phyloP scores from a whole-genome alignment of 2,113 vertebrate genomes.

The Atrichornis clamosus region DNA sequence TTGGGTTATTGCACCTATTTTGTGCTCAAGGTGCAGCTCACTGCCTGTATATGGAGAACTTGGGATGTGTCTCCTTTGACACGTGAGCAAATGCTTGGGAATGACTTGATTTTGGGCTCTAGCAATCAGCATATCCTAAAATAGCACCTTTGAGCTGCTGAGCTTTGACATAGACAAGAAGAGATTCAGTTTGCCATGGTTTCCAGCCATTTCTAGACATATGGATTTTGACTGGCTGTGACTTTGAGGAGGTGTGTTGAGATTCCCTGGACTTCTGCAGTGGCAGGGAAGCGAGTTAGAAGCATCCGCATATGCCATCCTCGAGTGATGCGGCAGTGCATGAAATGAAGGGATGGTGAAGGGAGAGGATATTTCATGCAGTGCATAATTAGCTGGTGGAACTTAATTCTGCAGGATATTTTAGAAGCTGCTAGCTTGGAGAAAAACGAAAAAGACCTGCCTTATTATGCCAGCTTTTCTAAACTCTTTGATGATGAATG shows the following conservation, averaged over 20 bases:
- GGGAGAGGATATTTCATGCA: not conserved
- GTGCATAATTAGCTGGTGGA: not conserved
- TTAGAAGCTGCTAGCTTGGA: not conserved
- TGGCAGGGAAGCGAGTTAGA: not conserved
- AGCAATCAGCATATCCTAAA: not conserved
- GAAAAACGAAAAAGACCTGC: not conserved
- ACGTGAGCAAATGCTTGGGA: not conserved
- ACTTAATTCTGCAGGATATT: not conserved
- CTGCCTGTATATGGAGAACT: not conserved
- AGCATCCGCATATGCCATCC: not conserved
- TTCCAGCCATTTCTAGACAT: not conserved
- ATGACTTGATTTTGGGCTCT: not conserved
- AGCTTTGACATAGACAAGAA: not conserved
- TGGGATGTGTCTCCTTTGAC: not conserved
- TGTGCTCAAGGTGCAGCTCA: not conserved
- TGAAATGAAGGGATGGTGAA: not conserved
- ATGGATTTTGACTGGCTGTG: not conserved
- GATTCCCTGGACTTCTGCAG: not conserved
- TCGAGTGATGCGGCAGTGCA: not conserved
- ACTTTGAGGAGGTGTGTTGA: slow-evolving; percentile 14
- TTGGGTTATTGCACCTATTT: not conserved
- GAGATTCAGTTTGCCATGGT: not conserved
- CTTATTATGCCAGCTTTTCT: not conserved
- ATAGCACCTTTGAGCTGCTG: not conserved
- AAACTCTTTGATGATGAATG: not conserved